Conservation (phyloP, 2,113 vertebrate species). For the Callorhinus ursinus region DNA sequence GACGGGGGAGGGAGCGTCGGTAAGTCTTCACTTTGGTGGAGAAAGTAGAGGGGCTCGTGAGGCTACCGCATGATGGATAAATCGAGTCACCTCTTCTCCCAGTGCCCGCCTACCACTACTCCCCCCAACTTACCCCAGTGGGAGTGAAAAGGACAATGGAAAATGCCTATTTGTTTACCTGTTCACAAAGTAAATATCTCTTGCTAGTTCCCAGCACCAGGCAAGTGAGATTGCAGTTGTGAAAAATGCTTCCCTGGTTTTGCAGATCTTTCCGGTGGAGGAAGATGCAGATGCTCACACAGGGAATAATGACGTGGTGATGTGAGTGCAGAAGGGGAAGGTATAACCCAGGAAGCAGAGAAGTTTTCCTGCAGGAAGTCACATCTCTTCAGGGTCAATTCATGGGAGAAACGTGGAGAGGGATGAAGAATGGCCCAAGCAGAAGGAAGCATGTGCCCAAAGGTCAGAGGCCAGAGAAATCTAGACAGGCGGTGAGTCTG, state of each 20-base stretch:
- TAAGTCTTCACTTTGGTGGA: background rate
- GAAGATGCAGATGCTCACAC: background rate
- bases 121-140: background rate
- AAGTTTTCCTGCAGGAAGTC: background rate
- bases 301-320: background rate
- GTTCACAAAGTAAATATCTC: background rate
- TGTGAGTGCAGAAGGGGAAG: background rate
- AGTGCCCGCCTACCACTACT: too few relatives aligned
- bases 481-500: background rate
- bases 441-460: background rate
- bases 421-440: background rate
- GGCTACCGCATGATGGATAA: background rate
- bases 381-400: background rate
- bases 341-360: background rate
- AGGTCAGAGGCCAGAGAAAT: background rate
- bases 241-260: background rate
- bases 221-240: background rate
- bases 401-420: background rate
- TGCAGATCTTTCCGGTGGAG: background rate
- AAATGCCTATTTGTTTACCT: background rate
- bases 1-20: accelerated
- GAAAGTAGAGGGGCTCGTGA: background rate
- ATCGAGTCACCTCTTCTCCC: background rate
- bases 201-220: background rate
- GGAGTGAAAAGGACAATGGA: background rate